These are phyloP conservation scores for Hassar affinis DNA, from an alignment of 2,113 vertebrate genomes.

Conservation along the genomic window DNA sequence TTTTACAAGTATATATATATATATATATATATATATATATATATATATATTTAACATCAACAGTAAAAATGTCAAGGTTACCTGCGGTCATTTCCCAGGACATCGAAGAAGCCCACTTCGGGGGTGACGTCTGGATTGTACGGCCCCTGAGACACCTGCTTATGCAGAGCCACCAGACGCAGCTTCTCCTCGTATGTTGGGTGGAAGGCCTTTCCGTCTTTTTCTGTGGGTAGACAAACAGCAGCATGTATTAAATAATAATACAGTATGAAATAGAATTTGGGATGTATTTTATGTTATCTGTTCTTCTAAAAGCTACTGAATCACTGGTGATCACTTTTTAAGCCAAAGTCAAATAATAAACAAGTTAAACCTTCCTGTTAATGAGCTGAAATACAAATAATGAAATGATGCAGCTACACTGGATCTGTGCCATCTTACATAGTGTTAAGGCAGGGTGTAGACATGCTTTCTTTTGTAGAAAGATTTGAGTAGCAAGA, in stretches of 20 bases:
- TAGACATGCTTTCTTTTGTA: background rate
- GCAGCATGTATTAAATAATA: constrained; percentile 16
- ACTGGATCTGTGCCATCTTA: background rate
- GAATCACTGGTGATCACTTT: background rate
- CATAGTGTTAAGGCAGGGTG: background rate
- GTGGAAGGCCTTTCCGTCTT: constrained; percentile 98
- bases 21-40: too few relatives aligned
- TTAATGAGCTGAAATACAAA: background rate
- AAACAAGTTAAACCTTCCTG: background rate
- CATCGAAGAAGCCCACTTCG: constrained; percentile 98
- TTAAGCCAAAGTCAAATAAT: background rate
- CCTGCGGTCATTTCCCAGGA: constrained; percentile 96
- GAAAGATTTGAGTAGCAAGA: background rate
- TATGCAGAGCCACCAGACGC: constrained; percentile 91
- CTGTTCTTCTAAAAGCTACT: background rate
- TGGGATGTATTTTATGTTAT: background rate
- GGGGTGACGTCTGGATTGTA: constrained; percentile 94
- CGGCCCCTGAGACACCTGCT: constrained; percentile 89
- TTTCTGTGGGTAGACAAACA: constrained; percentile 73
- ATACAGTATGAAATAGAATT: background rate
- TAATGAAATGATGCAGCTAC: background rate
- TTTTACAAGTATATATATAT: too few relatives aligned
- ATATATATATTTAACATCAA: too few relatives aligned
- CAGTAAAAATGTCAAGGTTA: constrained; percentile 58
- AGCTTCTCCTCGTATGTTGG: constrained; percentile 97